Conservation (phyloP, 1,140 invertebrate species). For the Chymomyza costata region DNA sequence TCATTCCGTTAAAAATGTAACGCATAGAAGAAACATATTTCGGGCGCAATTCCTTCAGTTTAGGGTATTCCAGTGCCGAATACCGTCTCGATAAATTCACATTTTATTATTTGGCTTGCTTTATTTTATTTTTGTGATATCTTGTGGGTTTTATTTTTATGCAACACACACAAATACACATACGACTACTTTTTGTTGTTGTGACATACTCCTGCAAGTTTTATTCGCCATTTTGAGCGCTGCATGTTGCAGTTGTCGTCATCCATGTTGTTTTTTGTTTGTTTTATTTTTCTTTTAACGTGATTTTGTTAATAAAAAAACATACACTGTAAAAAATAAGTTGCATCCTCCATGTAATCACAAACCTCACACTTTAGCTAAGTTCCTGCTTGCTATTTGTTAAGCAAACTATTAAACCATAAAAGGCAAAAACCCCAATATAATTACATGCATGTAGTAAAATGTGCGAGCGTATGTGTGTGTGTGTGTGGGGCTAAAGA, state of each 20-base stretch:
- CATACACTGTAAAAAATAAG: constrained; percentile 35
- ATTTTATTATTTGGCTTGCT: constrained; percentile 1
- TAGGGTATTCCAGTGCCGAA: too few species aligned
- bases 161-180: background rate
- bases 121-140: constrained; percentile 10
- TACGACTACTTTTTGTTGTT: background rate
- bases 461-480: background rate
- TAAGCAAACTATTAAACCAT: constrained; percentile 54
- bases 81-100: too few species aligned
- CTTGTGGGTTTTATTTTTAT: background rate
- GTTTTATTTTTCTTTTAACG: constrained; percentile 35
- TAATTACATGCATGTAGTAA: constrained; percentile 33
- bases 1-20: too few species aligned
- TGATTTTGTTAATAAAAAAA: constrained; percentile 47
- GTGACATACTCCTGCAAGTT: constrained; percentile 38
- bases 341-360: too few species aligned
- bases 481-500: constrained; percentile 2
- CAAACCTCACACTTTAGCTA: too few species aligned
- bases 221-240: constrained; percentile 46
- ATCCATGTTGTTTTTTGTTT: constrained; percentile 34
- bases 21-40: too few species aligned
- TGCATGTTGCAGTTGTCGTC: background rate
- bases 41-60: too few species aligned
- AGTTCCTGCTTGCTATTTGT: constrained; percentile 2
- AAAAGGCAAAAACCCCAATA: constrained; percentile 31